These are phyloP conservation scores for Syncerus caffer DNA, from an alignment of 2,797 vertebrate species.

Conservation along the genomic window DNA sequence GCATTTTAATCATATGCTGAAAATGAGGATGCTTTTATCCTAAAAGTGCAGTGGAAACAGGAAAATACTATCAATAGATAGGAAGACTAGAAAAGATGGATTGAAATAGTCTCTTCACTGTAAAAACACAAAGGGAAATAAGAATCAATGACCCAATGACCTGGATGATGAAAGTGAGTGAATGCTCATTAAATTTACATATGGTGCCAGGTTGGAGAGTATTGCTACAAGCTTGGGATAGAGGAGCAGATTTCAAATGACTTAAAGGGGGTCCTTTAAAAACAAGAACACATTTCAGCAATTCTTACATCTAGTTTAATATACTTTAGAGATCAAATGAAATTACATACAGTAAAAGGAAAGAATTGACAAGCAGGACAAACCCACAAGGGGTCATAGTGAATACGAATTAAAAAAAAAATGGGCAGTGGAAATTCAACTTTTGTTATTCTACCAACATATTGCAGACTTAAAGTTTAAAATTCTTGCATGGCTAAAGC, in stretches of 20 bases:
- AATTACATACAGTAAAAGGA: constrained; percentile 2
- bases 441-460: neutral
- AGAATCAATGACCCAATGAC: constrained; percentile 65
- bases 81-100: constrained; percentile 7
- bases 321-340: neutral
- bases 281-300: constrained; percentile 14
- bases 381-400: neutral
- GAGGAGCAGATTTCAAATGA: constrained; percentile 29
- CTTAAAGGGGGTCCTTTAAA: constrained; percentile 32
- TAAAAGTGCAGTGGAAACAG: constrained; percentile 20
- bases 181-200: constrained; percentile 68
- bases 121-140: constrained; percentile 53
- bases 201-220: neutral
- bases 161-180: constrained; percentile 51
- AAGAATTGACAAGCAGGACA: neutral
- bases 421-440: neutral
- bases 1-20: constrained; percentile 15
- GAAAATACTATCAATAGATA: neutral
- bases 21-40: constrained; percentile 30
- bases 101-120: constrained; percentile 34
- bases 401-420: neutral
- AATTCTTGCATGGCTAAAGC: neutral
- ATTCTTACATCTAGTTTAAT: neutral
- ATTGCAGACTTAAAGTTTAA: neutral
- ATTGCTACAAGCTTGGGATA: neutral